Evolutionary conservation across 35 echinoderm and acorn worm genomes (phyloP).

Genomic region (Diadema setosum): DNA sequence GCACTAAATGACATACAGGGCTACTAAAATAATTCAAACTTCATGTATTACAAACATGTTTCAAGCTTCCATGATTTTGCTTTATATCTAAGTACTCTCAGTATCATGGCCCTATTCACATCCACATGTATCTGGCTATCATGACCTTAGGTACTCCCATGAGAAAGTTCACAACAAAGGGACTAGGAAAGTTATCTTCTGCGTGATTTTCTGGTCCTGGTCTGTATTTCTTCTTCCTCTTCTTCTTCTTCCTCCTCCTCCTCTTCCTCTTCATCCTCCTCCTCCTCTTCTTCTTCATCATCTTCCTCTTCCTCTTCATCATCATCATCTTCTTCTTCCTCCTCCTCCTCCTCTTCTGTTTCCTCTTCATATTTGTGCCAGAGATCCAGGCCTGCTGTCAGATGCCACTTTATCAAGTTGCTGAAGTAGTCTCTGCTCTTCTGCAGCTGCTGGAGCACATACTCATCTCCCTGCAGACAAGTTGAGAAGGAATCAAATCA

Average conservation of each 20-base stretch:
- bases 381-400: not conserved
- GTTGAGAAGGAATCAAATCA: not conserved
- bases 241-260: not conserved
- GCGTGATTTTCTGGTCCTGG: too few species aligned
- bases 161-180: too few species aligned
- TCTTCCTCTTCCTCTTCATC: not conserved
- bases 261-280: not conserved
- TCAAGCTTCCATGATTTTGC: too few species aligned
- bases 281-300: not conserved
- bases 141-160: too few species aligned
- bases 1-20: too few species aligned
- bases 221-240: not conserved
- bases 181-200: too few species aligned
- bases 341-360: not conserved
- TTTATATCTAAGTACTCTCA: too few species aligned
- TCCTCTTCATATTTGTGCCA: not conserved
- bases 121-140: too few species aligned
- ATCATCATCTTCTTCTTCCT: not conserved
- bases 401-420: slow-evolving; percentile 38
- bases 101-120: too few species aligned
- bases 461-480: not conserved
- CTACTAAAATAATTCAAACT: too few species aligned
- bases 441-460: slow-evolving; percentile 13
- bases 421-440: slow-evolving; percentile 41
- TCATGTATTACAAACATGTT: too few species aligned